phyloP scores from a whole-genome alignment of 2,113 vertebrate genomes.

The Acrocephalus kingi region DNA sequence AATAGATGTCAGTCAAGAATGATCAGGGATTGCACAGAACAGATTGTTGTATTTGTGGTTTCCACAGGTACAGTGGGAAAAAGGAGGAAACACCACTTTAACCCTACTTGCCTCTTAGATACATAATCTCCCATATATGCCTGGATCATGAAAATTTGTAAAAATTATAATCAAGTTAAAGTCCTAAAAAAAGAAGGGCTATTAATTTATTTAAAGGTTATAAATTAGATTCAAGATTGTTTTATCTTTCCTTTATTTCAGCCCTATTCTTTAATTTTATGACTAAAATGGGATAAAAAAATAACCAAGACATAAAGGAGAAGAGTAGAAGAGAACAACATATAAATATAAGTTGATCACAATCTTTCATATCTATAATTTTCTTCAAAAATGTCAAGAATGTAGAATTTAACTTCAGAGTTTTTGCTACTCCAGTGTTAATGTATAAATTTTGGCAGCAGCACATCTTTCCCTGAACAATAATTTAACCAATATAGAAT shows the following conservation, averaged over 20 bases:
- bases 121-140: not conserved
- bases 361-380: not conserved
- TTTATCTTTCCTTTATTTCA: not conserved
- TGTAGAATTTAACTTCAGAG: not conserved
- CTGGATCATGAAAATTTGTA: not conserved
- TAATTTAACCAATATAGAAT: not conserved
- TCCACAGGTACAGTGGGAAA: not conserved
- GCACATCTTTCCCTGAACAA: accelerated
- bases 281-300: not conserved
- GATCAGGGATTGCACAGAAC: not conserved
- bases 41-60: not conserved
- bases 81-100: not conserved
- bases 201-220: not conserved
- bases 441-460: not conserved
- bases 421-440: not conserved
- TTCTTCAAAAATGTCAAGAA: not conserved
- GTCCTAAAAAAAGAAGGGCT: not conserved
- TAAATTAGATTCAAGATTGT: accelerated
- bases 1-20: not conserved
- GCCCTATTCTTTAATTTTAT: not conserved
- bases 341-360: not conserved
- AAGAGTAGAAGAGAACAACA: not conserved
- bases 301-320: not conserved
- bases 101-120: not conserved
- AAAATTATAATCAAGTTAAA: not conserved